Evolutionary conservation across 2,888 invertebrate genomes (phyloP).

Genomic region (Druceiella hillmani): DNA sequence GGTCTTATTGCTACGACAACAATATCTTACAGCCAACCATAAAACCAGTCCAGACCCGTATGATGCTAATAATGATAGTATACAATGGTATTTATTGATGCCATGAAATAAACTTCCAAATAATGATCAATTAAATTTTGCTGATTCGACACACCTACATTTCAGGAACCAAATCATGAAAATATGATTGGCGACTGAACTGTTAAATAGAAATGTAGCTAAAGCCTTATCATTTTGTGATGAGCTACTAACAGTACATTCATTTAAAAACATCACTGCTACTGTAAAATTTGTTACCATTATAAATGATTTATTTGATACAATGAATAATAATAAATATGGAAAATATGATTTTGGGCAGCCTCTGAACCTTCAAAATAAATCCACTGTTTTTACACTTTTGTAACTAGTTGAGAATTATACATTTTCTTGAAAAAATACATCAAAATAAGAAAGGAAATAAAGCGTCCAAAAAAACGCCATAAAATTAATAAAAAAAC

Average conservation of each 20-base stretch:
- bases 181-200: slow-evolving; percentile 9
- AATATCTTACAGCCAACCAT: slow-evolving; percentile 6
- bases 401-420: too few species aligned
- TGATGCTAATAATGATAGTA: slow-evolving; percentile 3
- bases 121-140: slow-evolving; percentile 8
- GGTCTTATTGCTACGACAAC: slow-evolving; percentile 2
- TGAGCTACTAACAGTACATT: slow-evolving; percentile 5
- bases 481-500: too few species aligned
- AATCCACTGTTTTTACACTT: too few species aligned
- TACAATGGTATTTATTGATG: slow-evolving; percentile 5
- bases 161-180: slow-evolving; percentile 12
- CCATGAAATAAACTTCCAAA: slow-evolving; percentile 6
- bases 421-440: too few species aligned
- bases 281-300: too few species aligned
- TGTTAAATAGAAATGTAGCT: slow-evolving; percentile 12
- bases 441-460: too few species aligned
- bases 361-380: too few species aligned
- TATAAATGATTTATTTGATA: slow-evolving; percentile 11
- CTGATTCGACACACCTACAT: slow-evolving; percentile 3
- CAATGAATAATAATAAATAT: too few species aligned
- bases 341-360: too few species aligned
- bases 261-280: too few species aligned
- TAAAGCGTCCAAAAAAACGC: too few species aligned
- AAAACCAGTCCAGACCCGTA: slow-evolving; percentile 7
- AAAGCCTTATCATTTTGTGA: slow-evolving; percentile 9